Conservation (phyloP, 2,888 invertebrate genomes). For the Urechis unicinctus region DNA sequence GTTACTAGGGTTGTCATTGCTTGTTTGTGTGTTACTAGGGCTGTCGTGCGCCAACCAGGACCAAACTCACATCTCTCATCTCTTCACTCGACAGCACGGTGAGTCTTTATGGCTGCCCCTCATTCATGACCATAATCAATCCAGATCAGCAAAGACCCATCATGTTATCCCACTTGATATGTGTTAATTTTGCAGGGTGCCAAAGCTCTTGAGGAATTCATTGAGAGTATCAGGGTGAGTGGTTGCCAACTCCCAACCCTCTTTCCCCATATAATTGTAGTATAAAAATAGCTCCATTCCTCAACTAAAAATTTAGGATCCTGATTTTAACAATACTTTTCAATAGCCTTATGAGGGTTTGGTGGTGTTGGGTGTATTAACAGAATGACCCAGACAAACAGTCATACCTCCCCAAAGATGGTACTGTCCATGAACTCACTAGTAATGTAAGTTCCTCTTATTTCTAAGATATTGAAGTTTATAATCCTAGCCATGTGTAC, state of each 20-base stretch:
- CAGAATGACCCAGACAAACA: constrained; percentile 56
- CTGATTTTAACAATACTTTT: neutral
- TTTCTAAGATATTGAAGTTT: too few relatives aligned
- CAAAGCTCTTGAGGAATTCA: constrained; percentile 85
- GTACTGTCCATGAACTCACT: constrained; percentile 94
- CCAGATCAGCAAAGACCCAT: too few relatives aligned
- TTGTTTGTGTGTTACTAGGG: constrained; percentile 27
- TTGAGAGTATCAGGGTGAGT: constrained; percentile 69
- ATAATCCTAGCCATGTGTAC: too few relatives aligned
- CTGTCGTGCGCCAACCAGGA: constrained; percentile 56
- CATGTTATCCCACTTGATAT: too few relatives aligned
- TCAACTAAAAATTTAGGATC: neutral
- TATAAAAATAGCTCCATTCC: too few relatives aligned
- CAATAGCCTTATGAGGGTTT: neutral
- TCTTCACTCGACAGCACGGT: constrained; percentile 70
- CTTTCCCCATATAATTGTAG: too few relatives aligned
- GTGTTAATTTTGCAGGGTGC: constrained; percentile 61
- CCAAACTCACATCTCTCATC: constrained; percentile 67
- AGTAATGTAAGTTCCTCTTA: constrained; percentile 65
- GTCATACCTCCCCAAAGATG: constrained; percentile 81
- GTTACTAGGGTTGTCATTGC: neutral
- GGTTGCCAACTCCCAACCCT: too few relatives aligned
- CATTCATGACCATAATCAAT: neutral
- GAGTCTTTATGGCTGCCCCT: constrained; percentile 36
- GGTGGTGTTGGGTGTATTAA: neutral